These are phyloP conservation scores for Epizoanthus illoricatus DNA, from an alignment of 92 coral and sea anemone genomes.

Conservation along the genomic window DNA sequence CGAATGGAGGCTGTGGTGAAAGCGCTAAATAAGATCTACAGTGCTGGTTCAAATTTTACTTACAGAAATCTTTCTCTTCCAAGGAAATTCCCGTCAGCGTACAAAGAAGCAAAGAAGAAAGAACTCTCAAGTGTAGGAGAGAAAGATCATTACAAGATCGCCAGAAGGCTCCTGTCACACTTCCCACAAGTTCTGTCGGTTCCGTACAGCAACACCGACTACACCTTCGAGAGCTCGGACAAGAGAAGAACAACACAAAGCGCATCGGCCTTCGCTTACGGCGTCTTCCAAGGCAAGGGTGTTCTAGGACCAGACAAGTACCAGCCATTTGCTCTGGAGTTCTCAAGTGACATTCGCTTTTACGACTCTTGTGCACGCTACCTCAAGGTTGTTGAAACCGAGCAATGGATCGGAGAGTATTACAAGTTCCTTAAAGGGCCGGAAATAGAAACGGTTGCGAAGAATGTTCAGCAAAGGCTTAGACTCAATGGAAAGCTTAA, in stretches of 20 bases:
- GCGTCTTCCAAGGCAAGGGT: constrained; percentile 74
- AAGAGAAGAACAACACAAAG: constrained; percentile 76
- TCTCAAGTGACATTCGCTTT: constrained; percentile 68
- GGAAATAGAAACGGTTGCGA: neutral
- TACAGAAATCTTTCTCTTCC: constrained; percentile 76
- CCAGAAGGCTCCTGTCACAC: constrained; percentile 56
- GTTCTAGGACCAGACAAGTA: constrained; percentile 53
- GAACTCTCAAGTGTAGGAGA: constrained; percentile 70
- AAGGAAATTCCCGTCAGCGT: constrained; percentile 59
- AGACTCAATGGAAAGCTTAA: constrained; percentile 49
- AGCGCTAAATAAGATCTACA: constrained; percentile 55
- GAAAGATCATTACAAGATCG: constrained; percentile 62
- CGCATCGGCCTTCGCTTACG: constrained; percentile 80
- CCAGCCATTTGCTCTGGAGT: constrained; percentile 73
- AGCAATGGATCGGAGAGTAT: constrained; percentile 36
- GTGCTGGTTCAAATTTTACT: constrained; percentile 41
- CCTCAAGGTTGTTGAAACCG: no score
- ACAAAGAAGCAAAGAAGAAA: constrained; percentile 43
- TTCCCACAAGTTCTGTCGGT: constrained; percentile 51
- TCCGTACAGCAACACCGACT: constrained; percentile 65
- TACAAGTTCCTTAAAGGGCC: neutral
- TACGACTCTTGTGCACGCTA: constrained; percentile 61
- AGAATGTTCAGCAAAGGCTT: constrained; percentile 37
- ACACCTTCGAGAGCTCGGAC: constrained; percentile 55
- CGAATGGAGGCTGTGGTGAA: constrained; percentile 44